Evolutionary conservation across 2,888 invertebrate genomes (phyloP).

Genomic region (Anarsia innoxiella): DNA sequence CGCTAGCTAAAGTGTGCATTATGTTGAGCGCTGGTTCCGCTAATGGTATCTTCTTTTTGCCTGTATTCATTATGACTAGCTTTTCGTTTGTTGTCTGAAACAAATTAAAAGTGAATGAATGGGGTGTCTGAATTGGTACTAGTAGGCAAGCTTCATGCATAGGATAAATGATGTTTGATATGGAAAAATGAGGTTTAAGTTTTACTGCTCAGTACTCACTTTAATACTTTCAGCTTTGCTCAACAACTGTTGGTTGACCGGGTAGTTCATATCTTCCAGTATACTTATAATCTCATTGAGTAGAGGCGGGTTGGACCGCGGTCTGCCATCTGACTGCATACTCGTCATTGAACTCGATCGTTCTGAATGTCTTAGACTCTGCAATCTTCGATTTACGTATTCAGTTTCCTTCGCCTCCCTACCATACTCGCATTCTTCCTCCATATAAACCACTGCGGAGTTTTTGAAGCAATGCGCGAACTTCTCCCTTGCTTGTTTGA

Average conservation of each 20-base stretch:
- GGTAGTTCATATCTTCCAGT: constrained; percentile 77
- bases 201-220: too few species aligned
- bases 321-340: constrained; percentile 61
- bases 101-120: too few species aligned
- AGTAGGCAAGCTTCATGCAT: too few species aligned
- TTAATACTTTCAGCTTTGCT: constrained; percentile 63
- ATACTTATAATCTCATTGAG: constrained; percentile 82
- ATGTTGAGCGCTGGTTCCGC: constrained; percentile 77
- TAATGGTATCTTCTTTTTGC: constrained; percentile 63
- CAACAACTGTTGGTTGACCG: constrained; percentile 65
- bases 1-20: constrained; percentile 74
- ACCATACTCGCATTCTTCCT: constrained; percentile 59
- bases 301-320: constrained; percentile 78
- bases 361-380: constrained; percentile 40
- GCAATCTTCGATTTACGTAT: constrained; percentile 41
- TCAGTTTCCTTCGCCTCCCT: constrained; percentile 39
- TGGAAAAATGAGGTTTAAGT: too few species aligned
- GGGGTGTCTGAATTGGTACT: too few species aligned
- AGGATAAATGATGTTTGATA: too few species aligned
- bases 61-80: constrained; percentile 51
- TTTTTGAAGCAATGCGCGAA: constrained; percentile 73
- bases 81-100: constrained; percentile 62
- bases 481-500: constrained; percentile 84
- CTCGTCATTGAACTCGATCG: constrained; percentile 48
- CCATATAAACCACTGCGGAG: constrained; percentile 45